Conservation (phyloP, 2,113 vertebrate species). For the Chionis minor region DNA sequence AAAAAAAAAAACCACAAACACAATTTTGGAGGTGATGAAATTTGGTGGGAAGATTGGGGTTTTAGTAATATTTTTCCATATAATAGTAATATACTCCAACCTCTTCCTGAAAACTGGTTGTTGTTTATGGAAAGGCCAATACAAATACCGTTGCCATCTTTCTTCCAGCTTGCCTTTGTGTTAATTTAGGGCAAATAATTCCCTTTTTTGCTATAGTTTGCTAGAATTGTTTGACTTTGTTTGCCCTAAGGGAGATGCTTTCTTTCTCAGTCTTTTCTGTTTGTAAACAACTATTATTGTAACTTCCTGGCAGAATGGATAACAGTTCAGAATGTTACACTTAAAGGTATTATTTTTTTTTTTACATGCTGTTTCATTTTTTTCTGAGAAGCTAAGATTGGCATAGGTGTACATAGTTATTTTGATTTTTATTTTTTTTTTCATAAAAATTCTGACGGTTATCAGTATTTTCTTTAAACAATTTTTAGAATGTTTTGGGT, state of each 20-base stretch:
- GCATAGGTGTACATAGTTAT: constrained; percentile 16
- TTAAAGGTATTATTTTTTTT: not conserved
- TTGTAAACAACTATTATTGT: not conserved
- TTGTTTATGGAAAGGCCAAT: not conserved
- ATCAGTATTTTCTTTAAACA: constrained; percentile 54
- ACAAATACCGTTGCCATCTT: constrained; percentile 4
- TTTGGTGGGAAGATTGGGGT: not conserved
- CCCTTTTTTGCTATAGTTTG: not conserved
- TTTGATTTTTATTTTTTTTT: not conserved
- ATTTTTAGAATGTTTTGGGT: not conserved
- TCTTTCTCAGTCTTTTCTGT: not conserved
- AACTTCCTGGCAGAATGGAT: not conserved
- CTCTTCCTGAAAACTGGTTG: not conserved
- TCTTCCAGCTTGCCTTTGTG: constrained; percentile 27
- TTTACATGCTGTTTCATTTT: not conserved
- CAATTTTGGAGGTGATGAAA: not conserved
- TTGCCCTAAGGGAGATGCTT: not conserved
- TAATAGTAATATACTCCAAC: not conserved
- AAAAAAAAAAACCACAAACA: not conserved
- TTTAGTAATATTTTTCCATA: not conserved
- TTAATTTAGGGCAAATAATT: not conserved
- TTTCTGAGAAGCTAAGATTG: not conserved
- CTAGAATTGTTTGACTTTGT: not conserved
- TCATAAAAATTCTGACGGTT: not conserved
- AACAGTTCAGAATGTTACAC: not conserved